A percentile compares a stretch with the other conserved stretches of the same genome.
Evolutionary conservation across 2,888 invertebrate genomes (phyloP).

Genomic region (Synanthedon myopaeformis): DNA sequence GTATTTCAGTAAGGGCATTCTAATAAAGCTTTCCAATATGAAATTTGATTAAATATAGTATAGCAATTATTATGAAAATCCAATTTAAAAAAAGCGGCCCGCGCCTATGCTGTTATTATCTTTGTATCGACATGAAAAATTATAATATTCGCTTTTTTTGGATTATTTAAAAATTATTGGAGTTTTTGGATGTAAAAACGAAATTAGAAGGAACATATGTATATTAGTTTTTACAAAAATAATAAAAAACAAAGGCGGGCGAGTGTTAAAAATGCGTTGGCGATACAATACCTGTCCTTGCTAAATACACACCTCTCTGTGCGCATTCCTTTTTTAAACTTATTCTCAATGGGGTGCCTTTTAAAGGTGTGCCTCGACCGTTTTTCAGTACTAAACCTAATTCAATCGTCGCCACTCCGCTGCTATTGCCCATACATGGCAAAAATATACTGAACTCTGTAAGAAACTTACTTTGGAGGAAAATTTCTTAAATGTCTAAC

Average conservation of each 20-base stretch:
- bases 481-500: neutral
- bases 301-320: constrained; percentile 87
- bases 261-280: constrained; percentile 72
- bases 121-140: neutral
- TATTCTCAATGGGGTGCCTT: constrained; percentile 88
- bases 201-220: neutral
- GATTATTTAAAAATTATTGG: neutral
- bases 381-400: constrained; percentile 88
- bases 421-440: constrained; percentile 88
- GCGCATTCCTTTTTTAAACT: constrained; percentile 93
- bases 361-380: constrained; percentile 81
- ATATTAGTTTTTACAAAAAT: neutral
- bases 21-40: constrained; percentile 1
- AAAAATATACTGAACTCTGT: constrained; percentile 89
- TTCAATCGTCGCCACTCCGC: constrained; percentile 88
- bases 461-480: constrained; percentile 15
- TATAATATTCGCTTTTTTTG: neutral
- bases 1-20: neutral
- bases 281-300: constrained; percentile 72
- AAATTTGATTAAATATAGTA: neutral
- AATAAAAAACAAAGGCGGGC: constrained; percentile 37
- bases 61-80: neutral
- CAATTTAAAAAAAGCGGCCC: neutral
- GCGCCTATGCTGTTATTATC: neutral
- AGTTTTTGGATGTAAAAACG: neutral